These are phyloP conservation scores for Stylophora pistillata DNA, from an alignment of 64 coral and sea anemone species.

Conservation along the genomic window DNA sequence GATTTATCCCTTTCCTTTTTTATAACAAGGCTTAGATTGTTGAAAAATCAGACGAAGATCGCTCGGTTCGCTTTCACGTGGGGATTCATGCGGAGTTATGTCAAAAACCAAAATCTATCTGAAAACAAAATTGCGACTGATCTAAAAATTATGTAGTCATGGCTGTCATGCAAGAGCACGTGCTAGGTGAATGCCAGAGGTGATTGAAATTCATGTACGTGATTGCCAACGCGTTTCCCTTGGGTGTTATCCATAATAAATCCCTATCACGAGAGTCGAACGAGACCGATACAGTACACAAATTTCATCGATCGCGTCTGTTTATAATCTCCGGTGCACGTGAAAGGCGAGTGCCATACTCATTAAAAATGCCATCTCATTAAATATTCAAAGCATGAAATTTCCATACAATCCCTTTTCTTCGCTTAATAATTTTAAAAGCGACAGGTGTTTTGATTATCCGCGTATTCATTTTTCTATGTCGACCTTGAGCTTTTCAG, in stretches of 20 bases:
- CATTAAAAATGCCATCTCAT: not conserved
- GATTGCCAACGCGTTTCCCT: slow-evolving; percentile 4
- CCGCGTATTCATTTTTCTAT: too few species aligned
- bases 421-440: too few species aligned
- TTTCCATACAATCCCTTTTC: too few species aligned
- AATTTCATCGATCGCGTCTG: not conserved
- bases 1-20: not conserved
- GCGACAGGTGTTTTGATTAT: too few species aligned
- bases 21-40: not conserved
- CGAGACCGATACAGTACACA: not conserved
- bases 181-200: not conserved
- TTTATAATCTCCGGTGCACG: not conserved
- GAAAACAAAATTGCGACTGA: not conserved
- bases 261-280: not conserved
- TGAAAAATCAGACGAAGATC: not conserved
- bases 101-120: not conserved
- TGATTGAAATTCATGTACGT: slow-evolving; percentile 25
- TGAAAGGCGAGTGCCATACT: not conserved
- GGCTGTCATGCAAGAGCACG: not conserved
- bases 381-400: not conserved
- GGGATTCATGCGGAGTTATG: not conserved
- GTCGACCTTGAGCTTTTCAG: too few species aligned
- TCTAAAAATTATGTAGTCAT: not conserved
- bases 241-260: too few species aligned
- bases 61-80: not conserved